Conservation (phyloP, 2,797 vertebrate genomes). For the Gymnothorax javanicus region DNA sequence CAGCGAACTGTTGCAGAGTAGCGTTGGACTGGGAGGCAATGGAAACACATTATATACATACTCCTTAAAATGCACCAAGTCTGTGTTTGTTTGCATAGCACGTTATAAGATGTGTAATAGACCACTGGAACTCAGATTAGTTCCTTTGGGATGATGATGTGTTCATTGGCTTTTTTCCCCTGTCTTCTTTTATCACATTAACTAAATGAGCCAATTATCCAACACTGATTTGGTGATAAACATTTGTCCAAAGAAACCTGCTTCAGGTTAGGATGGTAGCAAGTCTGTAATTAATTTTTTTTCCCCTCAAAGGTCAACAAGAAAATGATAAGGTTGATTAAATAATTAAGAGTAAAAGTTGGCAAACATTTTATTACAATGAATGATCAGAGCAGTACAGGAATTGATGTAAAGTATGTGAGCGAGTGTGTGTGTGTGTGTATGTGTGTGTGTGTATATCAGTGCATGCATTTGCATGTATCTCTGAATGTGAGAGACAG, state of each 20-base stretch:
- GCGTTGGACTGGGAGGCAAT: slow-evolving; percentile 79
- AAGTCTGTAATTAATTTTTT: neutral
- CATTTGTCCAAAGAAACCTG: neutral
- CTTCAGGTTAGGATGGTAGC: neutral
- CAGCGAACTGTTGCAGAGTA: slow-evolving; percentile 85
- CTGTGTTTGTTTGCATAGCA: neutral
- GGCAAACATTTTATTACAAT: neutral
- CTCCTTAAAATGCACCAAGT: neutral
- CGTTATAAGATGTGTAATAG: neutral
- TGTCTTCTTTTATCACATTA: neutral
- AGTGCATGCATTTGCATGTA: neutral
- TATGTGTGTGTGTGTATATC: neutral
- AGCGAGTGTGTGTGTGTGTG: neutral
- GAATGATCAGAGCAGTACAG: slow-evolving; percentile 33
- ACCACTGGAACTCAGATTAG: neutral
- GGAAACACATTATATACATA: slow-evolving; percentile 19
- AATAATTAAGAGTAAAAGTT: neutral
- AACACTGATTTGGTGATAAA: neutral
- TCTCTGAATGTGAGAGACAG: too few relatives aligned
- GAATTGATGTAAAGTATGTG: neutral
- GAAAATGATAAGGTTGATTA: neutral
- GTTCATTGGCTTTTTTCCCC: neutral
- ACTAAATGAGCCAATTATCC: neutral
- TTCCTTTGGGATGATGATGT: neutral
- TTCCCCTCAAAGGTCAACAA: neutral